Conservation (phyloP, 1,140 invertebrate genomes). For the Pantala flavescens region DNA sequence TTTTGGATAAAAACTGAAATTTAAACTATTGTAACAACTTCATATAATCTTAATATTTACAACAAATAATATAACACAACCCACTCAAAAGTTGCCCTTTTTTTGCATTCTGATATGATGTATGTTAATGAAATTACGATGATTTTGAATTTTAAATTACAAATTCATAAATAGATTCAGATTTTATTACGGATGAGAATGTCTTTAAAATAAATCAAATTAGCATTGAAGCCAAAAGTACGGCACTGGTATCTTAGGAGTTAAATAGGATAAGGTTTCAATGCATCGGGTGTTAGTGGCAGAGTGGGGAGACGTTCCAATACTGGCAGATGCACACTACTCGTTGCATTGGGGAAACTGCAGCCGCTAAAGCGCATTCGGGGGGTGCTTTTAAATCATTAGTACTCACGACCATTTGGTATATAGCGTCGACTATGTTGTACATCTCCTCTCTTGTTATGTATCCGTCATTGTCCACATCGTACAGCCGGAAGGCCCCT, state of each 20-base stretch:
- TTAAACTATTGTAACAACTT: too few species aligned
- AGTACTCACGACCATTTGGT: conserved; percentile 93
- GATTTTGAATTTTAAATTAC: too few species aligned
- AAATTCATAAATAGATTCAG: too few species aligned
- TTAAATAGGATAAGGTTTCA: background rate
- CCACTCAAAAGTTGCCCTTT: background rate
- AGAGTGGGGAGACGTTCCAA: background rate
- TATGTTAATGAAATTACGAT: too few species aligned
- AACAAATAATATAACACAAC: background rate
- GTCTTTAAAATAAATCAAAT: too few species aligned
- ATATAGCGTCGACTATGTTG: conserved; percentile 97
- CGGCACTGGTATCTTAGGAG: background rate
- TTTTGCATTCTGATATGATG: background rate
- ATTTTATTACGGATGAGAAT: too few species aligned
- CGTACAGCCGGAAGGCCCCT: conserved; percentile 96
- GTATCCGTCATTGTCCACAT: conserved; percentile 95
- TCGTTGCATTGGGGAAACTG: background rate
- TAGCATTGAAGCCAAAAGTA: background rate
- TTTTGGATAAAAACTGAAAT: too few species aligned
- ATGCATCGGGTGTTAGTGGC: background rate
- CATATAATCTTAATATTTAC: too few species aligned
- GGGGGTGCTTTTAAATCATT: background rate
- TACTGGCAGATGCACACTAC: conserved; percentile 8
- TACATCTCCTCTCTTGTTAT: conserved; percentile 98
- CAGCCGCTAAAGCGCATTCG: background rate